Evolutionary conservation across 1,140 invertebrate genomes (phyloP).

Genomic region (Drosophila truncata): DNA sequence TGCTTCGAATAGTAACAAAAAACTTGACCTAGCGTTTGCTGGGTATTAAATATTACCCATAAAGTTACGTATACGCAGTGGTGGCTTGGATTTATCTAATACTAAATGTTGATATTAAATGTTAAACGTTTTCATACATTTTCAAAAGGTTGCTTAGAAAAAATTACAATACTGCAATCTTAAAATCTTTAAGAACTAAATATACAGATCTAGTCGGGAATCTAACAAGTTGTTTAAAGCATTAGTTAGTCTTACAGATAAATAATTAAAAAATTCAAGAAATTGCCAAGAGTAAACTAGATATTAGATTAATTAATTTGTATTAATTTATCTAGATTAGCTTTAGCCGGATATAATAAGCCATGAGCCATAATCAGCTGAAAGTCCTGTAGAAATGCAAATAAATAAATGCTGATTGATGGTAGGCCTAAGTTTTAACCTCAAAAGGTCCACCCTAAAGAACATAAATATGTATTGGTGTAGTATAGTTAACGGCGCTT

Average conservation of each 20-base stretch:
- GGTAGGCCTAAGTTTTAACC: background rate
- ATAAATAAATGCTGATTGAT: background rate
- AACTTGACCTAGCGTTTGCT: background rate
- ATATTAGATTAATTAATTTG: background rate
- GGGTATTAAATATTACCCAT: background rate
- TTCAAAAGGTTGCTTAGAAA: too few relatives aligned
- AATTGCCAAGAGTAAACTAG: background rate
- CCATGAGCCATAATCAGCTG: background rate
- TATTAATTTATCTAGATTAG: background rate
- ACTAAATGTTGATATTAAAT: background rate
- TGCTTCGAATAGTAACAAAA: constrained; percentile 7
- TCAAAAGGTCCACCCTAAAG: constrained; percentile 19
- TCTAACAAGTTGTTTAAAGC: too few relatives aligned
- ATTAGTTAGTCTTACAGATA: too few relatives aligned
- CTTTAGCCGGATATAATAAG: too few relatives aligned
- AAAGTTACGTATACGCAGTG: constrained; percentile 4
- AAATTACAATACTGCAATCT: too few relatives aligned
- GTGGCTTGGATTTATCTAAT: background rate
- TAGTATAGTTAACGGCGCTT: constrained; percentile 40
- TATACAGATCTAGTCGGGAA: too few relatives aligned
- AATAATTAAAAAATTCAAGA: too few relatives aligned
- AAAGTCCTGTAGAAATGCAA: background rate
- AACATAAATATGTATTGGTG: constrained; percentile 43
- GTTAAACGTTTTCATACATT: background rate
- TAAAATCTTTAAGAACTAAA: too few relatives aligned